These are phyloP conservation scores for Umimayanthus chanpuru DNA, from an alignment of 92 coral and sea anemone species.

Conservation along the genomic window DNA sequence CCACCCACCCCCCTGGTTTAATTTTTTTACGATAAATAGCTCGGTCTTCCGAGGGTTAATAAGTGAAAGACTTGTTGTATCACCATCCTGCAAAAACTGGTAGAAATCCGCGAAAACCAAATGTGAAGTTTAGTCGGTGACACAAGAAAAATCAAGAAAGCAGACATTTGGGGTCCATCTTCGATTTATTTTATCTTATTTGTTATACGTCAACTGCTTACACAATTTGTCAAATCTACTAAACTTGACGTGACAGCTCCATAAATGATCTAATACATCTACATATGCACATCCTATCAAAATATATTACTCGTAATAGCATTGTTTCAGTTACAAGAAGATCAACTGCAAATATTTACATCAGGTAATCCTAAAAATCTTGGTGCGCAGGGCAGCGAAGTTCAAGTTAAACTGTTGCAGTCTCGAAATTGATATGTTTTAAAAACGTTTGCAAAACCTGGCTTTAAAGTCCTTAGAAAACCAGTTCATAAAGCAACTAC, in stretches of 20 bases:
- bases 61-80: no score
- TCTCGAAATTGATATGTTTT: background rate
- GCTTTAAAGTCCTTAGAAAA: background rate
- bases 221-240: slow-evolving; percentile 2
- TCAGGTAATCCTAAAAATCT: background rate
- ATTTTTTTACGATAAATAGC: no score
- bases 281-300: slow-evolving; percentile 37
- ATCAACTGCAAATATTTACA: slow-evolving; percentile 26
- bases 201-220: slow-evolving; percentile 11
- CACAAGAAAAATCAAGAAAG: no score
- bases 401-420: background rate
- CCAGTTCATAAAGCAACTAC: background rate
- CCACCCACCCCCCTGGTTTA: no score
- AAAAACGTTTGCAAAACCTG: background rate
- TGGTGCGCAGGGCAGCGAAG: background rate
- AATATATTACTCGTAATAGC: slow-evolving; percentile 29
- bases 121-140: no score
- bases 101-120: no score
- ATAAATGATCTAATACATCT: background rate
- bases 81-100: no score
- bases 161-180: no score
- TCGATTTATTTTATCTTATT: background rate
- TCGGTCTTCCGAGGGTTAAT: no score
- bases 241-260: background rate
- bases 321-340: slow-evolving; percentile 1